Base-by-base conservation (phyloP, 2,797 vertebrate species). In the Myotis findleyi region DNA sequence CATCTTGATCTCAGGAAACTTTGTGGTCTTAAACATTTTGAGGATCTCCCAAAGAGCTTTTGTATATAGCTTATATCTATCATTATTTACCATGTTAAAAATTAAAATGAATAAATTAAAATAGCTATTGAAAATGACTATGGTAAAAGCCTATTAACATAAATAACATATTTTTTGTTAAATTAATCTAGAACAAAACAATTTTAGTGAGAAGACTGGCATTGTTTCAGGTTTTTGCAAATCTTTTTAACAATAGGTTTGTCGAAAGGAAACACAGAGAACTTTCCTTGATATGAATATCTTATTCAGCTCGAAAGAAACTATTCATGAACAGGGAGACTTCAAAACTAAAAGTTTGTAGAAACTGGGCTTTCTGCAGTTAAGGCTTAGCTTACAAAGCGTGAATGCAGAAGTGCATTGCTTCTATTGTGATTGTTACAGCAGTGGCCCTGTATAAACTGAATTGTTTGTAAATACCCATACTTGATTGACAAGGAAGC, bases 21-120 rank as follows among this genome's bases (percentile, higher is more conserved):
- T 89, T n/a, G 27, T 25, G 17, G 7, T 83, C 2, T 93, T 86
- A 68, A 90, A 76, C 2, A 79, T 33, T 62, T 21, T 71, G 27
- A 92, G 66, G 44, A 49, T 17, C 16, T 33, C 13, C 25, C 17
- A 64, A 66, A 80, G 49, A 53, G 7, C 11, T 93, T 83, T 66
- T 66, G 41, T 76, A 14, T 57, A n/a, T 71, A 16, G 20, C 16
- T 47, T 79, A 20, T 82, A 44, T 53, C 9, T 89, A 14, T 23
- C 25, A 87, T 62, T 16, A 59, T 88, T 62, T 69, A 51, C 71
- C 18, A 72, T 77, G 33, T 82, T 82, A 62, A 80, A 95, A 81
- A 76, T 71, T 91, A 81, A 91, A 95, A 77, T 3, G 82, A 89
- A 57, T 64, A 77, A 62, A 21, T 55, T 62, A 49, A 82, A 89